These are phyloP conservation scores for Oasisia sp. DNA, from an alignment of 2,888 invertebrate genomes.

Conservation along the genomic window DNA sequence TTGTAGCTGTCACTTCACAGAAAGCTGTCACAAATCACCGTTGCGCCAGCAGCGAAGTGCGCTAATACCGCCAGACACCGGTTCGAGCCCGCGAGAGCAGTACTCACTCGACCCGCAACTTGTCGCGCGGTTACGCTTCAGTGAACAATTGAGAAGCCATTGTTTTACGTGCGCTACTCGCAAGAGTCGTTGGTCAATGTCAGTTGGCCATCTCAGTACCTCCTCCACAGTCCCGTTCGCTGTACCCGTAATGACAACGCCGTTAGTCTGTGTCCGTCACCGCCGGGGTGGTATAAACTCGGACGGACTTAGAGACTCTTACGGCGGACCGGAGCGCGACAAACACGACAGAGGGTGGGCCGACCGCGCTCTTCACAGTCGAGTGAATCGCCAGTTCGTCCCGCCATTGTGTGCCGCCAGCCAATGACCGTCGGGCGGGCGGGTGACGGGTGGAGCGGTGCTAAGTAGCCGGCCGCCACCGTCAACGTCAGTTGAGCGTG, in stretches of 20 bases:
- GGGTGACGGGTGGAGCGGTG: slow-evolving; percentile 6
- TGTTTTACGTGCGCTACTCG: slow-evolving; percentile 12
- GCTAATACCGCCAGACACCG: background rate
- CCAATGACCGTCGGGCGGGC: background rate
- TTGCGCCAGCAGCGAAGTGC: background rate
- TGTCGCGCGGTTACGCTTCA: background rate
- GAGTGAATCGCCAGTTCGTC: background rate
- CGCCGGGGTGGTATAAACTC: slow-evolving; percentile 3
- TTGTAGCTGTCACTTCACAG: slow-evolving; percentile 9
- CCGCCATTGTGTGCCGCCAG: background rate
- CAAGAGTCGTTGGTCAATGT: background rate
- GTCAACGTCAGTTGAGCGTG: slow-evolving; percentile 8
- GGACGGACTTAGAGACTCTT: slow-evolving; percentile 4
- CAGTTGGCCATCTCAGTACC: background rate
- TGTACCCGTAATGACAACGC: background rate
- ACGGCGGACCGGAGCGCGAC: background rate
- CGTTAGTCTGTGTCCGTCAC: background rate
- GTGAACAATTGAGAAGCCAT: background rate
- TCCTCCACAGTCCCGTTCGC: background rate
- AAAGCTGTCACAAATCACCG: slow-evolving; percentile 5
- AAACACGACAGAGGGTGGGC: background rate
- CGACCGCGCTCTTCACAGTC: background rate
- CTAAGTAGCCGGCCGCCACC: background rate
- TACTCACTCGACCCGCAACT: background rate
- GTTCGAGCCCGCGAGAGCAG: background rate